These are phyloP conservation scores for Sphenodon punctatus DNA, from an alignment of 2,797 vertebrate genomes.

Conservation along the genomic window DNA sequence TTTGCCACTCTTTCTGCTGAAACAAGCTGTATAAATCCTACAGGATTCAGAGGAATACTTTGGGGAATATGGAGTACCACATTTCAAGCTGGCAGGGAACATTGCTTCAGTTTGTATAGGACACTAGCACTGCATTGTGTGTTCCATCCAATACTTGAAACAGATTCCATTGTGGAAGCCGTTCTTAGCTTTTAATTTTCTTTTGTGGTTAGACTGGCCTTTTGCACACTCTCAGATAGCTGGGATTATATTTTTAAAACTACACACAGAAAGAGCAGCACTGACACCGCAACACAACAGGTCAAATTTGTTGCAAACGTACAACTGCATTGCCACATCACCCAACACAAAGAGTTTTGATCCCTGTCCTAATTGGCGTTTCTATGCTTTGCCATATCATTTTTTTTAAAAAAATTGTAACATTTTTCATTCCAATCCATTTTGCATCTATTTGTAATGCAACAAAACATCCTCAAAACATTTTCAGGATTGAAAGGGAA, in stretches of 20 bases:
- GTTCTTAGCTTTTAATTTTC: constrained; percentile 6
- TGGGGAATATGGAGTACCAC: not conserved
- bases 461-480: too few relatives aligned
- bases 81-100: not conserved
- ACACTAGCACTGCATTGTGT: not conserved
- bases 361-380: too few relatives aligned
- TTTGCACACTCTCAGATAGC: not conserved
- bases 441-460: not conserved
- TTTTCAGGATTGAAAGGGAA: too few relatives aligned
- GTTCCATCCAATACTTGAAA: not conserved
- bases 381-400: too few relatives aligned
- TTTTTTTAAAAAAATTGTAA: too few relatives aligned
- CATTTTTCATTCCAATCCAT: not conserved
- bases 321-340: not conserved
- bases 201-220: too few relatives aligned
- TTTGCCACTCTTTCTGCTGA: not conserved
- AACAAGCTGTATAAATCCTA: not conserved
- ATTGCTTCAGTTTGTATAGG: not conserved
- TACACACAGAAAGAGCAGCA: not conserved
- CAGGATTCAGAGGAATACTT: not conserved
- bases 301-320: not conserved
- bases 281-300: not conserved
- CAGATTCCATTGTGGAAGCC: not conserved
- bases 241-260: not conserved
- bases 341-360: not conserved